phyloP scores from a whole-genome alignment of 2,888 invertebrate species.

The Apamea sordens region DNA sequence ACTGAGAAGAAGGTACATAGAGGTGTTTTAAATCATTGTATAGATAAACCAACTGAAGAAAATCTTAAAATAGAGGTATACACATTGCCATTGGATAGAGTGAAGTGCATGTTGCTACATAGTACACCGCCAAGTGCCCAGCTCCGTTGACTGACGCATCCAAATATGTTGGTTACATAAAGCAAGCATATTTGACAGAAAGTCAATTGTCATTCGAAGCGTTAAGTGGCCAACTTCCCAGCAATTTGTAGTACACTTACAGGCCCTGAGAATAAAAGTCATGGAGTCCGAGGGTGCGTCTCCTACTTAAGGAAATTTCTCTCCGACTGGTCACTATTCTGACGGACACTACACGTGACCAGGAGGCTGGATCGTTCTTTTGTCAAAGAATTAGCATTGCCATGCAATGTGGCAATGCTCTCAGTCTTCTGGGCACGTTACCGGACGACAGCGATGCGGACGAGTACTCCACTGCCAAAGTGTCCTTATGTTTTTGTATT shows the following conservation, averaged over 20 bases:
- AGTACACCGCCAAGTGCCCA: not conserved
- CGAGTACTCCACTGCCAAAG: not conserved
- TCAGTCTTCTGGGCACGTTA: not conserved
- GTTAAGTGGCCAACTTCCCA: not conserved
- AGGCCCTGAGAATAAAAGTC: not conserved
- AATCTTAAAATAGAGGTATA: not conserved
- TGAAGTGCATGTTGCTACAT: not conserved
- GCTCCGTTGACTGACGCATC: not conserved
- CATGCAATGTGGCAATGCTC: not conserved
- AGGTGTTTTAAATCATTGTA: not conserved
- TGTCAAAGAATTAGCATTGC: not conserved
- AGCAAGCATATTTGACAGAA: not conserved
- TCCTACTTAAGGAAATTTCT: not conserved
- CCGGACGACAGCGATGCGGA: not conserved
- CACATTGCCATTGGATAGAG: not conserved
- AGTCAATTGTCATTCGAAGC: not conserved
- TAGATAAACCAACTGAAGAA: not conserved
- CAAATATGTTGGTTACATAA: not conserved
- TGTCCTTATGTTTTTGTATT: not conserved
- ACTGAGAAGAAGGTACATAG: not conserved
- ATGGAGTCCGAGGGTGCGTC: not conserved
- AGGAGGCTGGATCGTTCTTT: no score
- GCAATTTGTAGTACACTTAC: not conserved
- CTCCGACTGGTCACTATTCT: no score
- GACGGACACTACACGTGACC: no score